phyloP scores from a whole-genome alignment of 2,113 vertebrate species.

The Trematomus loennbergii region DNA sequence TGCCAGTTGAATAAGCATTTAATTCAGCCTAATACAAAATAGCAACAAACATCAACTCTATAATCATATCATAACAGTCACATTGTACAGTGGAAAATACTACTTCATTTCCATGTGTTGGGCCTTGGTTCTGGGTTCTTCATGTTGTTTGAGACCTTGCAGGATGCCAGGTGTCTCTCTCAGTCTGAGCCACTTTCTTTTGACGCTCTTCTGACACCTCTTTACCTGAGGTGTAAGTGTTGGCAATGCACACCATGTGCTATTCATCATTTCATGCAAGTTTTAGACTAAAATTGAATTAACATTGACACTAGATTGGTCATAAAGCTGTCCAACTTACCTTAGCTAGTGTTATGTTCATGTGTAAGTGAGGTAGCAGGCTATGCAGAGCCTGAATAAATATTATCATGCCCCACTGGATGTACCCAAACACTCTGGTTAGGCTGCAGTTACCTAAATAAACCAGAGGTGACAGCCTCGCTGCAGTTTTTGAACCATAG shows the following conservation, averaged over 20 bases:
- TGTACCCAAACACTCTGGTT: constrained; percentile 50
- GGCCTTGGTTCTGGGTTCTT: not conserved
- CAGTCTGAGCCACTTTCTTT: constrained; percentile 30
- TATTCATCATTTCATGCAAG: constrained; percentile 7
- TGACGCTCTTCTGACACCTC: constrained; percentile 24
- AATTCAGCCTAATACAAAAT: not conserved
- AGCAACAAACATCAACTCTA: not conserved
- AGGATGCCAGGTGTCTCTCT: constrained; percentile 26
- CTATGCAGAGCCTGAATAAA: constrained; percentile 55
- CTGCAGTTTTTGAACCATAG: not conserved
- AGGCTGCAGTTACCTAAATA: constrained; percentile 36
- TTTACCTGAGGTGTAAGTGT: constrained; percentile 30
- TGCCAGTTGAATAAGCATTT: not conserved
- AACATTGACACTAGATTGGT: constrained; percentile 3
- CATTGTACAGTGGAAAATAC: not conserved
- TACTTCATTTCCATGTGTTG: not conserved
- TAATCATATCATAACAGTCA: not conserved
- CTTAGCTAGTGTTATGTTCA: constrained; percentile 9
- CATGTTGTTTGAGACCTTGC: constrained; percentile 27
- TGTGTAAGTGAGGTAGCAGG: constrained; percentile 31
- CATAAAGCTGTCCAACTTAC: not conserved
- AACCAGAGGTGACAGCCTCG: constrained; percentile 27
- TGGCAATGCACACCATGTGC: constrained; percentile 40
- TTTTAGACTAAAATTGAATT: not conserved
- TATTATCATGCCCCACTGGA: constrained; percentile 50